phyloP scores from a whole-genome alignment of 2,888 invertebrate genomes.

The Prostheceraeus crozeri region DNA sequence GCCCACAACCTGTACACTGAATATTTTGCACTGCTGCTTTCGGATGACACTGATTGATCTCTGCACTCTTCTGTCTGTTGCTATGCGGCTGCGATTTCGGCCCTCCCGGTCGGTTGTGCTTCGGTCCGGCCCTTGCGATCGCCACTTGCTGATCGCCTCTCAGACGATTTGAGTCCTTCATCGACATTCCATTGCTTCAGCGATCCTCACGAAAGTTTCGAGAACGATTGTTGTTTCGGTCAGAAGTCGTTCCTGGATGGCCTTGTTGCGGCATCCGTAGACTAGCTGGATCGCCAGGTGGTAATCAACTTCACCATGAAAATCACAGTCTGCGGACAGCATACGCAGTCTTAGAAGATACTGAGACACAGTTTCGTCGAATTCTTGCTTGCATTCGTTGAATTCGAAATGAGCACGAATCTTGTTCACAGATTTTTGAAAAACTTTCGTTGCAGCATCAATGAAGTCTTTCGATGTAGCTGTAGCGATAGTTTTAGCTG shows the following conservation, averaged over 20 bases:
- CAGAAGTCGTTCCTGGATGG: not conserved
- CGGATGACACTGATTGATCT: no score
- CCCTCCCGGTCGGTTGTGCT: no score
- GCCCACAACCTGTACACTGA: not conserved
- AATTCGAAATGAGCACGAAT: conserved; percentile 21
- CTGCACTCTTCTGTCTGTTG: no score
- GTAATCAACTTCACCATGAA: not conserved
- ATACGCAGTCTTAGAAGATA: not conserved
- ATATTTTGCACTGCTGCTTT: no score
- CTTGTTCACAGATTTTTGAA: not conserved
- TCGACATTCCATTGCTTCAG: no score
- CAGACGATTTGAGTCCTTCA: no score
- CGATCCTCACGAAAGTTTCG: not conserved
- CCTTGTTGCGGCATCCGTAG: conserved; percentile 1
- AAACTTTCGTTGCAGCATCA: not conserved
- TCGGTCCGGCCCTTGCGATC: no score
- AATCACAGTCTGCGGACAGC: conserved; percentile 13
- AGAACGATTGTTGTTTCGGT: conserved; percentile 12
- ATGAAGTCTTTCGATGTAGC: not conserved
- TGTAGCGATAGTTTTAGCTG: not conserved
- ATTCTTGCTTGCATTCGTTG: conserved; percentile 1
- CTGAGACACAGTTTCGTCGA: conserved; percentile 1
- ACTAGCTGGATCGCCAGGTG: conserved; percentile 16
- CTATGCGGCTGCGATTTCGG: no score
- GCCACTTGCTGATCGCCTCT: no score